phyloP scores from a whole-genome alignment of 2,113 vertebrate genomes.

The Gadus chalcogrammus region DNA sequence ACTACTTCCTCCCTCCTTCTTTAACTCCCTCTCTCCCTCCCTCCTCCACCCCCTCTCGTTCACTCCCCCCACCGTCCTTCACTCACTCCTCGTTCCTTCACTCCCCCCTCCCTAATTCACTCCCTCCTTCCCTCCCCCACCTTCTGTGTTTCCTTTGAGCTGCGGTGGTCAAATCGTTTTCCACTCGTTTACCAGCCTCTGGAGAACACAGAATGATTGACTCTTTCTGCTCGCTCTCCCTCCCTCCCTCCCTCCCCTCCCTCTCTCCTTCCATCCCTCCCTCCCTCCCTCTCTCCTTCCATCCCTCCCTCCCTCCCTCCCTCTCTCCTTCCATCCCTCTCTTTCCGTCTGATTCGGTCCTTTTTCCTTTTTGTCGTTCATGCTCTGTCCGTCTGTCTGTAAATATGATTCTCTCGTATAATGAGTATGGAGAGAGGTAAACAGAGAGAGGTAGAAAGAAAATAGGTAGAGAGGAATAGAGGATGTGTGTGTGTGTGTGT shows the following conservation, averaged over 20 bases:
- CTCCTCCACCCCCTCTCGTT: neutral
- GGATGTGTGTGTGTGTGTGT: too few species aligned
- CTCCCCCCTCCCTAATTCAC: neutral
- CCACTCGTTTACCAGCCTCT: constrained; percentile 8
- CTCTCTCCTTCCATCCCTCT: neutral
- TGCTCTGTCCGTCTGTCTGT: neutral
- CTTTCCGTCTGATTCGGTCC: neutral
- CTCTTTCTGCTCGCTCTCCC: neutral
- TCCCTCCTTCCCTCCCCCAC: neutral
- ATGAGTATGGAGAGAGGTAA: too few species aligned
- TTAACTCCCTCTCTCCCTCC: neutral
- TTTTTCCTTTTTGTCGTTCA: neutral
- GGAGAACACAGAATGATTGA: constrained; percentile 4
- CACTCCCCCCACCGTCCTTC: neutral
- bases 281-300: neutral
- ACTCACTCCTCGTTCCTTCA: neutral
- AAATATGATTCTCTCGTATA: neutral
- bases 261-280: neutral
- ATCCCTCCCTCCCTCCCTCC: neutral
- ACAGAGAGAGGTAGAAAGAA: too few species aligned
- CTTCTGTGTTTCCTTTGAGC: neutral
- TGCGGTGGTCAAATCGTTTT: constrained; percentile 9
- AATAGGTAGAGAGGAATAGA: too few species aligned
- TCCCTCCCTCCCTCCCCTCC: neutral
- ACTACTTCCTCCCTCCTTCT: neutral